Evolutionary conservation across 2,797 vertebrate species (phyloP), one percentile per base, ranked within the genome.

Genomic region (Alcedo quadribrachys): DNA sequence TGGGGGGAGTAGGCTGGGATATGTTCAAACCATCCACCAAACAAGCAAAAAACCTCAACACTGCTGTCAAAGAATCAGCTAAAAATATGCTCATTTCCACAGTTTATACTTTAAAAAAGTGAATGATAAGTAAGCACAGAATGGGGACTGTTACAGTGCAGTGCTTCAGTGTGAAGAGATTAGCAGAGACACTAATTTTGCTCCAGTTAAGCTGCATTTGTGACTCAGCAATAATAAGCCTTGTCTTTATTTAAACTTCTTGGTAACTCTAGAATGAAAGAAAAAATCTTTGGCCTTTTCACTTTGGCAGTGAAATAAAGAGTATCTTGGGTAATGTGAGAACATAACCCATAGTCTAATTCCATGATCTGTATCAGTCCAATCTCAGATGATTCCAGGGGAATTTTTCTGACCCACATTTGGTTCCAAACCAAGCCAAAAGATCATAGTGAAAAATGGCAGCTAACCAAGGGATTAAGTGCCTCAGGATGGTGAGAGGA

Each of bases 221-320:
- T 90, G 91, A 94, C 84, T 89, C 81, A 87, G 88, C 84, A 87
- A 45, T 80, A 86, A 91, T 11, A 79, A 81, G 9, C 27, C 43
- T 77, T 48, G 45, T 90, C 45, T 94, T 93, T 76, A 87, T 86
- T 90, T 93, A 81, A 86, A 48, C 45, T 87, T 79, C 6, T 2
- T 58, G 70, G 77, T 69, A 92, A 81, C 19, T 74, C 35, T 42
- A 86, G 54, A 88, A 84, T 61, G 18, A 82, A 94, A 90, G 35
- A 92, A 69, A 86, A 10, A 53, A 33, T 57, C 70, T 69, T 87
- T 3, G 0, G 62, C 40, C 51, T 78, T 93, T 92, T 91, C 42
- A 58, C 51, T 84, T 75, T 89, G 91, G 73, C 85, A 94, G 4
- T 33, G 37, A 95, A 95, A 92, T 75, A 91, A 93, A 94, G 79